Evolutionary conservation across 2,113 vertebrate species (phyloP).

Genomic region (Grammomys surdaster): DNA sequence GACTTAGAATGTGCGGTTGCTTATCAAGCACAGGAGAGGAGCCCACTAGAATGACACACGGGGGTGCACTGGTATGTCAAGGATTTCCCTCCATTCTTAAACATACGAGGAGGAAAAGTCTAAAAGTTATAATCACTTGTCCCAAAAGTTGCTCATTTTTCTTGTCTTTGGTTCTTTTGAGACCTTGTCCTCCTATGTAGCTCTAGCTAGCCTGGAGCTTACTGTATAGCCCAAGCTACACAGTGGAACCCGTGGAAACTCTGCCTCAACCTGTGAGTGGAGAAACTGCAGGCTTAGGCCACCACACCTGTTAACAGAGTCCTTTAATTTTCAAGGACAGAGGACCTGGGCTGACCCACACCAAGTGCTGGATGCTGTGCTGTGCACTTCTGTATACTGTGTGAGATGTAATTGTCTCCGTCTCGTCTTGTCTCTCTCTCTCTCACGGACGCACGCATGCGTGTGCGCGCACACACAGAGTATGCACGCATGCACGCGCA

Average conservation of each 20-base stretch:
- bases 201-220: not conserved
- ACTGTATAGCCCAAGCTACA: not conserved
- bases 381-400: not conserved
- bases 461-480: not conserved
- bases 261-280: not conserved
- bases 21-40: not conserved
- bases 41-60: not conserved
- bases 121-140: not conserved
- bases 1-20: not conserved
- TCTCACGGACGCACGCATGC: not conserved
- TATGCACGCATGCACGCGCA: not conserved
- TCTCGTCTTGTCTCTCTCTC: not conserved
- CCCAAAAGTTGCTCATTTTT: not conserved
- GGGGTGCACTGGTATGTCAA: not conserved
- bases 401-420: not conserved
- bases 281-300: not conserved
- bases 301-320: not conserved
- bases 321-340: not conserved
- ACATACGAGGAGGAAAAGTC: not conserved
- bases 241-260: not conserved
- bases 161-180: not conserved
- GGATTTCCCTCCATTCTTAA: not conserved
- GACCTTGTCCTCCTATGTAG: not conserved
- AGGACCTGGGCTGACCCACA: not conserved
- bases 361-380: not conserved